Base-by-base conservation (phyloP, 2,113 vertebrate genomes). In the Mola mola region DNA sequence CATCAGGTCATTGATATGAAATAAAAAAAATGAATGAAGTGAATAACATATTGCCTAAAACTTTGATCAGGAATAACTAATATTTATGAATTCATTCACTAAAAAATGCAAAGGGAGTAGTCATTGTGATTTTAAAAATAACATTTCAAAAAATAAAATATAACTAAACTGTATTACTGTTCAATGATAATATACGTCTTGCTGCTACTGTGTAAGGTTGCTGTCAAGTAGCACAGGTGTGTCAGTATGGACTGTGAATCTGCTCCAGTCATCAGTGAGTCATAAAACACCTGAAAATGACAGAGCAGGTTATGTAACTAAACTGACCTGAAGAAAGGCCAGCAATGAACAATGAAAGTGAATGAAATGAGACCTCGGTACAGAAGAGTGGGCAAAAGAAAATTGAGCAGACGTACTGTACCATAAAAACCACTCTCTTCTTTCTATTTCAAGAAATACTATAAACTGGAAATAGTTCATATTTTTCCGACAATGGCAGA, bases 281-380 rank as follows among this genome's bases (percentile, higher is more conserved):
- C 80, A 87, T 22, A 63, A 57, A 37, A 16, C 76, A 76, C 59
- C 75, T 83, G 69, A 79, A 60, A 67, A 79, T 82, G 50, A 77
- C 62, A 66, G 59, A 50, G 31, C 49, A 4, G 55, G 41, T 24
- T 31, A 40, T 44, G 38, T 61, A 31, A 65, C 57, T 62, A 12
- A n/a, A 42, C 44, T 55, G 56, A 47, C 48, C n/a, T n/a, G 43
- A 20, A 58, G 20, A 55, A 25, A 52, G 22, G 51, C 59, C 4
- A 21, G 8, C 12, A 40, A n/a, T 36, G 24, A 62, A 75, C 40
- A 66, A 59, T 17, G 21, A 70, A 47, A 68, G 26, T 36, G 46
- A 19, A 15, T 53, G 20, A 49, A 8, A 72, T 15, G 22, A 13
- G 52, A 6, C 41, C n/a, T n/a, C 3, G 37, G 10, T 12, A 31